Conservation (phyloP, 2,888 invertebrate genomes). For the Prenolepis imparis region DNA sequence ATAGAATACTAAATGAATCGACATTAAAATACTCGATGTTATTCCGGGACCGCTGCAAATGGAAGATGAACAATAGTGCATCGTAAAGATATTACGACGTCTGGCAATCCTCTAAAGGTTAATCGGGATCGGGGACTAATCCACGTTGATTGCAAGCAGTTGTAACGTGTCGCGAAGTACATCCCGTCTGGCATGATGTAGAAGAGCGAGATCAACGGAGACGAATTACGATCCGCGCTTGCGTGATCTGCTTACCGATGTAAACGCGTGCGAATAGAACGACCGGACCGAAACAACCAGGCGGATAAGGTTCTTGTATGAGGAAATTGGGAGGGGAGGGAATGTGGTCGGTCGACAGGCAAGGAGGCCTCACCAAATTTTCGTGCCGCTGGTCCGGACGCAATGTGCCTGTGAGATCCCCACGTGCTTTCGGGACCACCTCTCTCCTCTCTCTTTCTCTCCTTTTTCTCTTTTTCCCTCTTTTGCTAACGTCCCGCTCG, state of each 20-base stretch:
- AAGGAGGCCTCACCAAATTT: slow-evolving; percentile 80
- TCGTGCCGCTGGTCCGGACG: slow-evolving; percentile 77
- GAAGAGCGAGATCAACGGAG: neutral
- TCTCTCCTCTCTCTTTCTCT: slow-evolving; percentile 43
- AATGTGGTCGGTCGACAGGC: slow-evolving; percentile 84
- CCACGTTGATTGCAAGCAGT: neutral
- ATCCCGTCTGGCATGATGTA: neutral
- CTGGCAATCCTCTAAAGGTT: neutral
- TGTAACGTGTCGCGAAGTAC: neutral
- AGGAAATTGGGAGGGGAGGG: slow-evolving; percentile 81
- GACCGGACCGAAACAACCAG: slow-evolving; percentile 71
- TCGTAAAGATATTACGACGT: neutral
- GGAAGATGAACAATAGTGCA: neutral
- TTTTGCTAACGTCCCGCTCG: slow-evolving; percentile 45
- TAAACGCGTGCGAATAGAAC: slow-evolving; percentile 75
- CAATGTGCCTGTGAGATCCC: slow-evolving; percentile 76
- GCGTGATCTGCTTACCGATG: slow-evolving; percentile 72
- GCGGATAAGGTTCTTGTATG: slow-evolving; percentile 78
- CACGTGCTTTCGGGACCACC: slow-evolving; percentile 75
- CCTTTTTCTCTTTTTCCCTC: slow-evolving; percentile 33
- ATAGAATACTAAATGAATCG: neutral
- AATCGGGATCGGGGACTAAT: slow-evolving; percentile 27
- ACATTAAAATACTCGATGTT: neutral
- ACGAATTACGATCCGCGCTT: slow-evolving; percentile 15
- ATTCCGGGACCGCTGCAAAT: neutral